Percentiles rank a stretch among this genome's conserved stretches.
phyloP scores from a whole-genome alignment of 2,797 vertebrate species.

The Chrosomus eos region DNA sequence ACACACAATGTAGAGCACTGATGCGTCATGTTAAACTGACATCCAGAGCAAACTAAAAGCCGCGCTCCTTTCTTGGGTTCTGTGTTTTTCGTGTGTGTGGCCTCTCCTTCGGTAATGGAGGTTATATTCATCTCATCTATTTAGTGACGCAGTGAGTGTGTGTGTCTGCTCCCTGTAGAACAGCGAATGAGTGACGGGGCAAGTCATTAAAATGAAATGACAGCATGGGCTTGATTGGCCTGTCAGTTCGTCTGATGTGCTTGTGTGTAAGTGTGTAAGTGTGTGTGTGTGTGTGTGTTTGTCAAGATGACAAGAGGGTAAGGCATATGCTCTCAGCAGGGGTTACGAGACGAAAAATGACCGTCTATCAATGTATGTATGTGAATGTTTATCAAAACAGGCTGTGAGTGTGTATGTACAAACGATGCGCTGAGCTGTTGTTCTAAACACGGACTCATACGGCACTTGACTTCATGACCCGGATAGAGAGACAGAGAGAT shows the following conservation, averaged over 20 bases:
- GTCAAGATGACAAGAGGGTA: constrained; percentile 33
- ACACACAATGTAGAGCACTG: background rate
- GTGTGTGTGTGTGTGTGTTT: constrained; percentile 44
- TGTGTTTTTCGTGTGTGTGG: constrained; percentile 9
- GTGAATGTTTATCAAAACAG: constrained; percentile 20
- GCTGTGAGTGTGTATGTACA: constrained; percentile 5
- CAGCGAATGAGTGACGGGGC: constrained; percentile 67
- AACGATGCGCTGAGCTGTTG: background rate
- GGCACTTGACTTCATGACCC: constrained; percentile 46
- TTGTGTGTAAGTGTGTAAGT: constrained; percentile 29
- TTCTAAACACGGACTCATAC: constrained; percentile 6
- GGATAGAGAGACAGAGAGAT: background rate
- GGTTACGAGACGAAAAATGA: constrained; percentile 73
- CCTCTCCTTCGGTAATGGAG: constrained; percentile 14
- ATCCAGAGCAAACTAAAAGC: background rate
- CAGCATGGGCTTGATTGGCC: constrained; percentile 74
- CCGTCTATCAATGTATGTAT: constrained; percentile 49
- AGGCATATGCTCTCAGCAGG: constrained; percentile 74
- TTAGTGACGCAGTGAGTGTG: constrained; percentile 34
- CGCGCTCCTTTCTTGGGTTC: background rate
- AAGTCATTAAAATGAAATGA: constrained; percentile 72
- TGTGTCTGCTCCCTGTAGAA: constrained; percentile 38
- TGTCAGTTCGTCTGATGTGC: constrained; percentile 67
- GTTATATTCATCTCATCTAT: constrained; percentile 41
- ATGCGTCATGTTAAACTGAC: background rate